These are phyloP conservation scores for Tiliqua scincoides DNA, from an alignment of 2,113 vertebrate species.

Conservation along the genomic window DNA sequence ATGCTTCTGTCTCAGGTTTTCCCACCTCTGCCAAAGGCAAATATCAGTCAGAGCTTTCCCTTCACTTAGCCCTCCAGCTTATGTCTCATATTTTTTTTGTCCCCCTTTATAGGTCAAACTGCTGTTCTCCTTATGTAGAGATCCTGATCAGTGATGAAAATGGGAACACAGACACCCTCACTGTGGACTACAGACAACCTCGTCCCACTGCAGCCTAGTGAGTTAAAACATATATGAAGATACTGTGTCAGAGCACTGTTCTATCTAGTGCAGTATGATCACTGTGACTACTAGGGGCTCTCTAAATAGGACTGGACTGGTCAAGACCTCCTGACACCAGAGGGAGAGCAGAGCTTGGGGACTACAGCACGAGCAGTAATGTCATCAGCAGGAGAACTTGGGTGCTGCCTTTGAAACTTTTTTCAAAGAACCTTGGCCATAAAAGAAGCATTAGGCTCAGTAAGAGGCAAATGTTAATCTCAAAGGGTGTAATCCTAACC, in stretches of 20 bases:
- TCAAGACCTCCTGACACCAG: too few relatives aligned
- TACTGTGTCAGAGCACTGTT: neutral
- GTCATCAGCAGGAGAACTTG: too few relatives aligned
- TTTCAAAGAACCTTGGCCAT: too few relatives aligned
- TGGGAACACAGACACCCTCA: constrained; percentile 1
- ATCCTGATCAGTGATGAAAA: constrained; percentile 8
- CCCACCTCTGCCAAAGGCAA: neutral
- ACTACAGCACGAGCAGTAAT: too few relatives aligned
- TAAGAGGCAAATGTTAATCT: too few relatives aligned
- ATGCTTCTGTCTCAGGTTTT: neutral
- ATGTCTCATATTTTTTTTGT: neutral
- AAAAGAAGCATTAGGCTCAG: too few relatives aligned
- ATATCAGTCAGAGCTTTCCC: neutral
- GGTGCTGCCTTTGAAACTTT: too few relatives aligned
- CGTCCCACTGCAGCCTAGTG: neutral
- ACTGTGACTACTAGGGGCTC: neutral
- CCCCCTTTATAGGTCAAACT: neutral
- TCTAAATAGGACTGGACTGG: neutral
- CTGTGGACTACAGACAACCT: neutral
- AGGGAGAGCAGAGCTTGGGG: neutral
- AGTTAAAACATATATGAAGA: neutral
- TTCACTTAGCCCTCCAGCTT: neutral
- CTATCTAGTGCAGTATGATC: neutral
- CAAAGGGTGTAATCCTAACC: too few relatives aligned
- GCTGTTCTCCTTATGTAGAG: neutral